Evolutionary conservation across 2,797 vertebrate species (phyloP), one percentile per base, ranked within the genome.

Genomic region (Syngnathus rostellatus): DNA sequence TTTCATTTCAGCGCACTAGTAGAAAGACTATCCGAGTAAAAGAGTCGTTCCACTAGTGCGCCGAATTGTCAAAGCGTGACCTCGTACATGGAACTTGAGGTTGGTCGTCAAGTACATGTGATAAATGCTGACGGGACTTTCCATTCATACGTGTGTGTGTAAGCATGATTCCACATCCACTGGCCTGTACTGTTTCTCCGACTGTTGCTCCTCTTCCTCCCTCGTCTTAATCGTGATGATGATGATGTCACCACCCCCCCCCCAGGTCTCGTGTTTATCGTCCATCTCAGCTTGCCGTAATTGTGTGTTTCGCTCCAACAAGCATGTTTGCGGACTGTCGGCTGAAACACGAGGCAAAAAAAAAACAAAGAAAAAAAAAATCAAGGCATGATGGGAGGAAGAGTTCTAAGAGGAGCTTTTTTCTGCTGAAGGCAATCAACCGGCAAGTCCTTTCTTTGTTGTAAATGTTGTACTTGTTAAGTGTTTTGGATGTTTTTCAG

Each of bases 171-270:
- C 65, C 40, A 70, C 62, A 67, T 76, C 67, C 74, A 75, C 84
- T 82, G 88, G 86, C 89, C 80, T 87, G 89, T 83, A 89, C 89
- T 90, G 89, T 87, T 89, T 87, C 75, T 72, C 84, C 68, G 14
- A 83, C 87, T 87, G 90, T 88, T 86, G 72, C 25, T 64, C 64
- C 37, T 19, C 40, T 25, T 62, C 41, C 41, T 62, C 59, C 59
- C 19, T 61, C 19, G 19, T 63, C 23, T 37, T 50, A 7, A 25
- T 63, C 8, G 17, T 63, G 45, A 63, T 55, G 74, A 70, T 31
- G 41, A 50, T 46, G 59, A 57, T 43, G 62, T 86, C 83, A 77
- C 73, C 23, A 1, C 65, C 72, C 65, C 62, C 65, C 72, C 64
- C 83, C 72, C 80, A 77, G 61, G 82, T 88, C 72, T 80, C 72